Evolutionary conservation across 2,888 invertebrate genomes (phyloP).

Genomic region (Priapulus caudatus): DNA sequence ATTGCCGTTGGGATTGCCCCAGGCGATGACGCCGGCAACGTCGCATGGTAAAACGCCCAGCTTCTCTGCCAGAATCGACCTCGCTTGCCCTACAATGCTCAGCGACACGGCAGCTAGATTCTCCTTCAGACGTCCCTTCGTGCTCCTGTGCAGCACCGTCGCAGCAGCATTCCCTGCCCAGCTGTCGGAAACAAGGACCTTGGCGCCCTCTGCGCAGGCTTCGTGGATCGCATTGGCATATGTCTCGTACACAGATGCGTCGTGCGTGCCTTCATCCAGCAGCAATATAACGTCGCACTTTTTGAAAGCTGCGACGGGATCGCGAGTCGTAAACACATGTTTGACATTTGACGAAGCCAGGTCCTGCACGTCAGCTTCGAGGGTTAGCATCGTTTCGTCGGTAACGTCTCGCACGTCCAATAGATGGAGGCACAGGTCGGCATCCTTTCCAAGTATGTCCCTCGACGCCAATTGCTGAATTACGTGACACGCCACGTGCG

Average conservation of each 20-base stretch:
- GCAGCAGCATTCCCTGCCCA: conserved; percentile 35
- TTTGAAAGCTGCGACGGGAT: conserved; percentile 27
- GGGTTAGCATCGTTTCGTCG: neutral
- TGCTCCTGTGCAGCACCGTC: conserved; percentile 29
- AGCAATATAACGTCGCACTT: conserved; percentile 30
- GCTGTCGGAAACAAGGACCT: conserved; percentile 30
- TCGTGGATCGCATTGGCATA: conserved; percentile 30
- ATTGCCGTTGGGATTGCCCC: conserved; percentile 33
- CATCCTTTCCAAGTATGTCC: conserved; percentile 28
- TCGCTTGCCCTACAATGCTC: conserved; percentile 32
- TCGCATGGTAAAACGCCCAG: conserved; percentile 31
- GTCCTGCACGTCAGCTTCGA: neutral
- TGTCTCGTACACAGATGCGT: neutral
- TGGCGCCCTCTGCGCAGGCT: conserved; percentile 27
- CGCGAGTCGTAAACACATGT: conserved; percentile 22
- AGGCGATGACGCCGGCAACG: conserved; percentile 33
- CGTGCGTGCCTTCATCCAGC: conserved; percentile 19
- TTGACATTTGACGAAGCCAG: neutral
- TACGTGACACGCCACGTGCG: conserved; percentile 27
- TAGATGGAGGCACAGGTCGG: conserved; percentile 30
- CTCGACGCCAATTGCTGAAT: conserved; percentile 28
- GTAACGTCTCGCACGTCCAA: conserved; percentile 21
- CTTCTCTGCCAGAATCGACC: conserved; percentile 30
- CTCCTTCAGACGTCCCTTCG: conserved; percentile 28
- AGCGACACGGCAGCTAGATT: conserved; percentile 32